phyloP scores from a whole-genome alignment of 2,113 vertebrate species.

The Oxyura jamaicensis region DNA sequence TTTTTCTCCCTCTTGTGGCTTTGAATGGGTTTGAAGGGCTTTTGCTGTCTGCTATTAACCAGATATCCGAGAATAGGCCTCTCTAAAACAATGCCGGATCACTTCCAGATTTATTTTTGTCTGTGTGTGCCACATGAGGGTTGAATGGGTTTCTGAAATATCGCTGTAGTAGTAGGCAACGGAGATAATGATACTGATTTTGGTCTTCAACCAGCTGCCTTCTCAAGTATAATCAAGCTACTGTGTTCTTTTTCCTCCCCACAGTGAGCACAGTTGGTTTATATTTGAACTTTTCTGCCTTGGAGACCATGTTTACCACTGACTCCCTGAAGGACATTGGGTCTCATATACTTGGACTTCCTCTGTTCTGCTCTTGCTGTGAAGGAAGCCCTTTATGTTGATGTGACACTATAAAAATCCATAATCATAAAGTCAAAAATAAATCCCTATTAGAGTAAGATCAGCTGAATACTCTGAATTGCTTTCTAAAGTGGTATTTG shows the following conservation, averaged over 20 bases:
- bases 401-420: slow-evolving; percentile 30
- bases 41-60: not conserved
- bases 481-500: slow-evolving; percentile 2
- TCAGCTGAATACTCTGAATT: not conserved
- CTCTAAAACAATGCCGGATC: not conserved
- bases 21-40: not conserved
- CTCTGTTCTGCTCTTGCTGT: not conserved
- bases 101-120: not conserved
- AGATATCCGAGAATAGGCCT: not conserved
- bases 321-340: slow-evolving; percentile 16
- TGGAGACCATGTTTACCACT: slow-evolving; percentile 37
- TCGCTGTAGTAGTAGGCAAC: not conserved
- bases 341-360: slow-evolving; percentile 26
- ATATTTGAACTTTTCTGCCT: slow-evolving; percentile 28
- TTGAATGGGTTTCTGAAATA: slow-evolving; percentile 7
- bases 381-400: slow-evolving; percentile 66
- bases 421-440: slow-evolving; percentile 58
- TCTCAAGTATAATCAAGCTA: slow-evolving; percentile 38
- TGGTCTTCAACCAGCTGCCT: slow-evolving; percentile 42
- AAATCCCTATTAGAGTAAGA: not conserved
- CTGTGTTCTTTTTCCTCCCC: not conserved
- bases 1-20: not conserved
- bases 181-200: slow-evolving; percentile 14
- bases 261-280: not conserved
- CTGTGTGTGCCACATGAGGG: not conserved